Evolutionary conservation across 2,113 vertebrate species (phyloP), one percentile per base, ranked within the genome.

Genomic region (Tupaia chinensis): DNA sequence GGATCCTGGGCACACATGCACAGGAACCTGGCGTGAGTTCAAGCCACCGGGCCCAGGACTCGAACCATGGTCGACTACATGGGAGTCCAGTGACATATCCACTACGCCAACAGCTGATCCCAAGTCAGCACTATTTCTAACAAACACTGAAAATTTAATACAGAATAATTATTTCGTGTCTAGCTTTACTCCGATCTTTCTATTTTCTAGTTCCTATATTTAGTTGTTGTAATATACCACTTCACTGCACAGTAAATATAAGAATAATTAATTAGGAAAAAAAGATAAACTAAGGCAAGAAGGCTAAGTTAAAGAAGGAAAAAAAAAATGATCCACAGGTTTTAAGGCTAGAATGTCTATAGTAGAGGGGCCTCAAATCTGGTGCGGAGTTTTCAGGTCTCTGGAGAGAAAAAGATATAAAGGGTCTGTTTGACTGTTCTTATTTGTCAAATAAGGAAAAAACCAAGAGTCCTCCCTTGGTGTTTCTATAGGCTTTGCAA

Each of bases 231-330:
- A 69, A 83, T 12, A 65, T 20, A 20, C 14, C n/a, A 77, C 53
- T n/a, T 87, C 74, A 74, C 5, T 70, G 3, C n/a, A 91, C 1
- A 76, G 60, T 10, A 91, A 82, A 89, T 70, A 53, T 34, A 91
- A 91, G 53, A 91, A 91, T 74, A 90, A 73, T 68, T 93, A 88
- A 92, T 91, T 82, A 61, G 77, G n/a, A 61, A 68, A 34, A 69
- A 89, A 95, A 89, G 22, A 58, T 27, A 80, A 34, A 32, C 86
- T 56, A 87, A 27, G 8, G 54, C 7, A 86, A 72, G 84, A 89
- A 96, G 19, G 3, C 15, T 73, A 58, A 72, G 69, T 25, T 74
- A 79, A 70, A 29, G 9, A n/a, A 65, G 34, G 32, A n/a, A 80
- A 65, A 34, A 3, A 73, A 53, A 8, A 61, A 27, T 17, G 32